Evolutionary conservation across 64 coral and sea anemone genomes (phyloP), one percentile per base, ranked within the genome.

Genomic region (Montipora efflorescens): DNA sequence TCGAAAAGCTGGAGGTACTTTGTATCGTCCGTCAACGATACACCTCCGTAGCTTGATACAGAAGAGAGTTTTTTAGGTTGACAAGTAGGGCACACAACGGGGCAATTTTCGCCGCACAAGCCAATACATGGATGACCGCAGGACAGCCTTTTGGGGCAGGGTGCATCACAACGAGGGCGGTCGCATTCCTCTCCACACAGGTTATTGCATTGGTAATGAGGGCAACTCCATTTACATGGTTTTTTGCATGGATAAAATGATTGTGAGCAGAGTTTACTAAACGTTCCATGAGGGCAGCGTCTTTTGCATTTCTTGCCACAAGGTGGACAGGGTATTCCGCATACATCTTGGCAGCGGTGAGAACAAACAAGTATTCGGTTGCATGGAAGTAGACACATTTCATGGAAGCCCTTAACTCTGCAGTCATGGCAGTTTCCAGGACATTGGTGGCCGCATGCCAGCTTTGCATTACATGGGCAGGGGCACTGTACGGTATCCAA

Each of bases 191-290:
- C 94, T 61, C 72, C 78, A 28, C 94, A 95, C 8, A 91, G 73
- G 47, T 95, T 95, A 66, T 91, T 95, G 52, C 89, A 95, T 81
- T 88, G 81, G 74, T 80, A 58, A 67, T 95, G 94, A 75, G 80
- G 80, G 13, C 94, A 91, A n/a, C 74, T 80, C 75, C 44, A 95
- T 3, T 82, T 90, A 47, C 94, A 95, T 16, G 94, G 94, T 11
- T 79, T 43, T 9, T 8, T 25, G 53, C 94, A 95, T 44, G 94
- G 89, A 14, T 55, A 70, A 47, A 89, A 95, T 9, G 48, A 59
- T 19, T 91, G 76, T 19, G 48, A 91, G 19, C 94, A 95, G 14
- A 46, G 18, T 8, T 80, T 18, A 11, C 13, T 78, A 80, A 89
- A 95, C 16, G 71, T 91, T 21, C 20, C 51, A 69, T 95, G 94